phyloP scores from a whole-genome alignment of 2,113 vertebrate genomes.

The Paracanthobrama guichenoti region DNA sequence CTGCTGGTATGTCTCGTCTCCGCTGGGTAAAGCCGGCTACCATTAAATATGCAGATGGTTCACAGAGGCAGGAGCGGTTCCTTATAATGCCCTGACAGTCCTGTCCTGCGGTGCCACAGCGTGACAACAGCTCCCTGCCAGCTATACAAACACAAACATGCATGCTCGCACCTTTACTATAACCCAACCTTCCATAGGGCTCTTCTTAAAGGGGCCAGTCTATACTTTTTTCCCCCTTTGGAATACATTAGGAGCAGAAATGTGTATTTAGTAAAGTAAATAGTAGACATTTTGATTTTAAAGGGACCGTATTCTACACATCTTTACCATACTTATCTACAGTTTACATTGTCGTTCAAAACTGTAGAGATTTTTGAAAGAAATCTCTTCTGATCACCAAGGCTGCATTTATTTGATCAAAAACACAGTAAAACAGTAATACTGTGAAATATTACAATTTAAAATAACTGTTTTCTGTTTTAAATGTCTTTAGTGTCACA shows the following conservation, averaged over 20 bases:
- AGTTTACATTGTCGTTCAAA: background rate
- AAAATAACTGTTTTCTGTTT: background rate
- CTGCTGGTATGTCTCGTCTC: constrained; percentile 48
- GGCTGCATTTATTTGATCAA: background rate
- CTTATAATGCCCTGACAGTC: constrained; percentile 34
- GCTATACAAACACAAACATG: constrained; percentile 37
- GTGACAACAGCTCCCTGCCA: constrained; percentile 11
- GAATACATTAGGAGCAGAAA: background rate
- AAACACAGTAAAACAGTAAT: background rate
- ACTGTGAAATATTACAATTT: background rate
- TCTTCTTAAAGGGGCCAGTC: background rate
- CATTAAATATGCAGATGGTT: constrained; percentile 66
- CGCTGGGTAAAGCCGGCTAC: constrained; percentile 57
- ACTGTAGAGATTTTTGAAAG: background rate
- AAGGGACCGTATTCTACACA: background rate
- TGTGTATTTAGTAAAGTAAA: background rate
- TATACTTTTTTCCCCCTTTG: background rate
- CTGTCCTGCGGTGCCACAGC: constrained; percentile 34
- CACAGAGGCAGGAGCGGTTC: constrained; percentile 39
- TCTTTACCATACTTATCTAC: background rate
- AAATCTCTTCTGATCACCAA: background rate
- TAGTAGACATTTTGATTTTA: background rate
- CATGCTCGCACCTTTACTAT: constrained; percentile 14
- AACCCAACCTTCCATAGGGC: background rate
- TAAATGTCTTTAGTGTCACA: background rate